Evolutionary conservation across 2,797 vertebrate species (phyloP).

Genomic region (Silurus lanzhouensis): DNA sequence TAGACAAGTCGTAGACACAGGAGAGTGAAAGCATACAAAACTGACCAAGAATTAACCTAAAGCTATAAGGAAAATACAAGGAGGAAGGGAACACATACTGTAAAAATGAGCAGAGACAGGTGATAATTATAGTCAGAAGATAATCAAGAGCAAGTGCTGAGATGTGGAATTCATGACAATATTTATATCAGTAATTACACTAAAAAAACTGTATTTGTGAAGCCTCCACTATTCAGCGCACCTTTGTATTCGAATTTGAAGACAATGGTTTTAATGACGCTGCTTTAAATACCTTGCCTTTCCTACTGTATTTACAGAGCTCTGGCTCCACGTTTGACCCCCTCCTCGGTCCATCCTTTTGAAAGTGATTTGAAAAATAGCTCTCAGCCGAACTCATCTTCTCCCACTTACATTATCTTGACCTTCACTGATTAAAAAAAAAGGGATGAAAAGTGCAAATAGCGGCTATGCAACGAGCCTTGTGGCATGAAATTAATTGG

Average conservation of each 20-base stretch:
- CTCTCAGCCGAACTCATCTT: slow-evolving; percentile 17
- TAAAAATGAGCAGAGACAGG: too few species aligned
- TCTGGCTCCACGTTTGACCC: neutral
- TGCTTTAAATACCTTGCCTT: neutral
- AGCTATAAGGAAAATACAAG: too few species aligned
- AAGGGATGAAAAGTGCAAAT: slow-evolving; percentile 13
- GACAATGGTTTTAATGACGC: neutral
- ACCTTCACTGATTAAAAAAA: slow-evolving; percentile 44
- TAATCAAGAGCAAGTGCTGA: neutral
- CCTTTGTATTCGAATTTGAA: neutral
- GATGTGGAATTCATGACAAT: neutral
- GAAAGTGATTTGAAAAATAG: slow-evolving; percentile 19
- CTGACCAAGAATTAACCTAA: too few species aligned
- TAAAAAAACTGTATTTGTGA: neutral
- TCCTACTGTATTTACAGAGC: slow-evolving; percentile 34
- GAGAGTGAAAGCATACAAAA: too few species aligned
- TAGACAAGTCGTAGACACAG: too few species aligned
- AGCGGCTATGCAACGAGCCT: slow-evolving; percentile 34
- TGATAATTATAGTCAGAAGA: too few species aligned
- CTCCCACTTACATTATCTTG: slow-evolving; percentile 9
- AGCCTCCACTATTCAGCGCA: neutral
- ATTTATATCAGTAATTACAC: neutral
- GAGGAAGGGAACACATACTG: too few species aligned
- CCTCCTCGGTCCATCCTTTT: neutral
- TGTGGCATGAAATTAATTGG: slow-evolving; percentile 36